A percentile compares a stretch with the other conserved stretches of the same genome.
Conservation (phyloP, 2,888 invertebrate genomes). For the Germaria angustata region DNA sequence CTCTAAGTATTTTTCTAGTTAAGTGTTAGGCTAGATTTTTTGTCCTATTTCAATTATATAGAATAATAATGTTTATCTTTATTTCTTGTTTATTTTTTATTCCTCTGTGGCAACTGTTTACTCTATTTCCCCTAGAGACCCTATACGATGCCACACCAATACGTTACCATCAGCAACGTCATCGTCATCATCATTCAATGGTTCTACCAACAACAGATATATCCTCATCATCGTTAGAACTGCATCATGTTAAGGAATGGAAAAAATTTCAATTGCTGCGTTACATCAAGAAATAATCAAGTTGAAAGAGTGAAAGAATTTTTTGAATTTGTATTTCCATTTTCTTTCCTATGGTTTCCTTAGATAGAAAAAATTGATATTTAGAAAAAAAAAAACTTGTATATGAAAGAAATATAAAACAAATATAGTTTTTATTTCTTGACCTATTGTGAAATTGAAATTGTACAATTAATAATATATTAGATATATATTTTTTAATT, state of each 20-base stretch:
- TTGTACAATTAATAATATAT: too few relatives aligned
- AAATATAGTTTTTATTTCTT: neutral
- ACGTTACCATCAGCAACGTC: slow-evolving; percentile 57
- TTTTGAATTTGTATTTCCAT: neutral
- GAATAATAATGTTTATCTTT: slow-evolving; percentile 33
- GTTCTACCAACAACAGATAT: slow-evolving; percentile 62
- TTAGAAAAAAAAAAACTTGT: neutral
- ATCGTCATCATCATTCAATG: slow-evolving; percentile 57
- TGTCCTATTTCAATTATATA: neutral
- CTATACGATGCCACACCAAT: slow-evolving; percentile 65
- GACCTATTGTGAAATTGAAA: neutral
- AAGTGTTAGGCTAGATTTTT: slow-evolving; percentile 7
- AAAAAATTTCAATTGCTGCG: slow-evolving; percentile 62
- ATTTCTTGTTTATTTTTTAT: slow-evolving; percentile 34
- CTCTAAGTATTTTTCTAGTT: neutral
- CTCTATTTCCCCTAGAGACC: slow-evolving; percentile 50
- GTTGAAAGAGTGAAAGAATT: neutral
- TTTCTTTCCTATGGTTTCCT: neutral
- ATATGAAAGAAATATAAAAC: too few relatives aligned
- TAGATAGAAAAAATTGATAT: slow-evolving; percentile 35
- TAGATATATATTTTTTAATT: too few relatives aligned
- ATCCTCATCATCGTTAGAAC: slow-evolving; percentile 62
- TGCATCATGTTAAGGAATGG: slow-evolving; percentile 58
- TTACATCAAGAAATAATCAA: slow-evolving; percentile 58
- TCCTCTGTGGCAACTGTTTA: slow-evolving; percentile 38